These are phyloP conservation scores for Ichneumoninae sp. DNA, from an alignment of 2,888 invertebrate genomes.

Conservation along the genomic window DNA sequence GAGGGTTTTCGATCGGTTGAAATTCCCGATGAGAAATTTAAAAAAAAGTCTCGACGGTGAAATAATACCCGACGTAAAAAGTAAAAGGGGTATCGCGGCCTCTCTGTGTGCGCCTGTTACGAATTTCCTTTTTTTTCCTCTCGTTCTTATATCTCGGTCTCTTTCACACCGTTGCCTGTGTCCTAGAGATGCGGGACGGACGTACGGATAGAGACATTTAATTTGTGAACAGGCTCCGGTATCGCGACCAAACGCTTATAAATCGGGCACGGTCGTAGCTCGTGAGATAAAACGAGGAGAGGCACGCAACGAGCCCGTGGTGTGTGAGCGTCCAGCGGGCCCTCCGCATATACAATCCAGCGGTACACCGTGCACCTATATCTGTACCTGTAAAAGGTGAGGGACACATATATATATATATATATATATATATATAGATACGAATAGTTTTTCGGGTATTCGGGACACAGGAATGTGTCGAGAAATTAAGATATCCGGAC, in stretches of 20 bases:
- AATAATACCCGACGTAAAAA: conserved; percentile 56
- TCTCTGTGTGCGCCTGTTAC: conserved; percentile 5
- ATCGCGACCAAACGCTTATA: conserved; percentile 81
- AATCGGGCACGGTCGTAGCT: conserved; percentile 80
- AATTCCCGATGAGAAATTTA: conserved; percentile 28
- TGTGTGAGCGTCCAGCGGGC: conserved; percentile 30
- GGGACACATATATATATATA: background rate
- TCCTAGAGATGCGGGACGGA: conserved; percentile 64
- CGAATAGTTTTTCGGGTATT: conserved; percentile 51
- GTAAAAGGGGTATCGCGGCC: conserved; percentile 49
- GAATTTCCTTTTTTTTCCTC: conserved; percentile 26
- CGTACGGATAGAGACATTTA: conserved; percentile 80
- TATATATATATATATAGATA: conserved; percentile 3
- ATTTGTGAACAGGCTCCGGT: conserved; percentile 80
- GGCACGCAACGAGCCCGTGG: conserved; percentile 60
- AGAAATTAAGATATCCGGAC: conserved; percentile 78
- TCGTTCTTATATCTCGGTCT: conserved; percentile 13
- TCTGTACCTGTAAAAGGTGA: background rate
- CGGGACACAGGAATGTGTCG: conserved; percentile 72
- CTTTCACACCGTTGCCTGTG: conserved; percentile 40
- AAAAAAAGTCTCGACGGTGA: conserved; percentile 19
- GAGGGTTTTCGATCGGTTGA: background rate
- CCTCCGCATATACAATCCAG: conserved; percentile 9
- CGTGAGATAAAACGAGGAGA: conserved; percentile 76
- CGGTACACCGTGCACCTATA: background rate